A percentile compares a stretch with the other conserved stretches of the same genome.
These are phyloP conservation scores for Garrulus glandarius DNA, from an alignment of 2,797 vertebrate genomes.

Conservation along the genomic window DNA sequence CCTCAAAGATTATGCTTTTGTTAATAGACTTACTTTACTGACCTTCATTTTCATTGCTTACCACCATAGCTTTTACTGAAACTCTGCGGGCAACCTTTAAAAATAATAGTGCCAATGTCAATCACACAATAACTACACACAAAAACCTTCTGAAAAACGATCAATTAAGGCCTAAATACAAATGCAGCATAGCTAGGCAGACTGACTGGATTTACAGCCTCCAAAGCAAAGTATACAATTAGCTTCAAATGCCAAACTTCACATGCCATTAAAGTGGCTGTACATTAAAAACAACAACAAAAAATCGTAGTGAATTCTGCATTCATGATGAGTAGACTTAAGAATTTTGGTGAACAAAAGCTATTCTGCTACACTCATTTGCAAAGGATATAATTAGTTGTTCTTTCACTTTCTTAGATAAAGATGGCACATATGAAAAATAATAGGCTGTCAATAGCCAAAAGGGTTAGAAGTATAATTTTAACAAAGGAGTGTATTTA, in stretches of 20 bases:
- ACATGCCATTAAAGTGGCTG: constrained; percentile 59
- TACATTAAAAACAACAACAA: constrained; percentile 44
- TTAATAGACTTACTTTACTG: constrained; percentile 59
- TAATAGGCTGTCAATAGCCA: constrained; percentile 75
- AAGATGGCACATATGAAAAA: constrained; percentile 76
- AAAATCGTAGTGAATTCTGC: not conserved
- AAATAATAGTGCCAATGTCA: constrained; percentile 25
- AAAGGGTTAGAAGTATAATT: constrained; percentile 60
- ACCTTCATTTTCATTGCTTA: constrained; percentile 39
- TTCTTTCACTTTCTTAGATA: constrained; percentile 72
- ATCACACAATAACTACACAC: constrained; percentile 15
- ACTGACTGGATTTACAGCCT: constrained; percentile 47
- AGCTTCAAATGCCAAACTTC: constrained; percentile 72
- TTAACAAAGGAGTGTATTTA: constrained; percentile 65
- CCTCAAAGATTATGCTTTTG: not conserved
- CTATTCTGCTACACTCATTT: constrained; percentile 69
- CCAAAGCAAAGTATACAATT: constrained; percentile 71
- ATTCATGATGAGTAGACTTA: constrained; percentile 47
- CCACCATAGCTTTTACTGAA: not conserved
- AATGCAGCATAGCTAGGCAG: not conserved
- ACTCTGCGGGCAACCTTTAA: constrained; percentile 36
- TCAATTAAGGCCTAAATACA: constrained; percentile 32
- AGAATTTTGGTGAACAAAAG: constrained; percentile 69
- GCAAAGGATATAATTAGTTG: constrained; percentile 83
- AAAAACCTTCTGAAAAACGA: constrained; percentile 8